Evolutionary conservation across 1,140 invertebrate species (phyloP).

Genomic region (Agrypnia vestita): DNA sequence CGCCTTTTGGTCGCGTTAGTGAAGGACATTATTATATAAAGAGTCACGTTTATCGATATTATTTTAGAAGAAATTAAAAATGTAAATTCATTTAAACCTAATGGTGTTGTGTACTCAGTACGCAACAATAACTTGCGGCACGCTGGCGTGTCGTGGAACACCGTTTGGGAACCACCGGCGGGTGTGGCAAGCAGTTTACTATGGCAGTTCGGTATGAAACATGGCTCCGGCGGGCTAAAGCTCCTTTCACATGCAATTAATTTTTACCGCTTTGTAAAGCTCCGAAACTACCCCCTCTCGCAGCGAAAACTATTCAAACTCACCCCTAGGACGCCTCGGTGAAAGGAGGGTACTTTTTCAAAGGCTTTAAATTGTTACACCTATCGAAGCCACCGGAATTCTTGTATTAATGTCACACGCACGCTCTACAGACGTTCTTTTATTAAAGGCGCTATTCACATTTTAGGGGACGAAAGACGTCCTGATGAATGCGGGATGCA

Average conservation of each 20-base stretch:
- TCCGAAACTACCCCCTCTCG: slow-evolving; percentile 15
- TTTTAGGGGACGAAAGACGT: background rate
- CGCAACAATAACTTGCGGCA: no score
- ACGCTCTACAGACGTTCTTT: slow-evolving; percentile 3
- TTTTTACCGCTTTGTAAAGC: slow-evolving; percentile 46
- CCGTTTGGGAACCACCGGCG: no score
- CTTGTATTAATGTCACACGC: slow-evolving; percentile 16
- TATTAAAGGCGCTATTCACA: background rate
- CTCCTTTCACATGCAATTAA: slow-evolving; percentile 43
- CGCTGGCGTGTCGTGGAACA: no score
- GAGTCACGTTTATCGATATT: no score
- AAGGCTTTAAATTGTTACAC: slow-evolving; percentile 9
- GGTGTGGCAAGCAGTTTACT: background rate
- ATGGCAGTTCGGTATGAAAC: no score
- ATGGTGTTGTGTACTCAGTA: no score
- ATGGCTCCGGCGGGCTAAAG: slow-evolving; percentile 10
- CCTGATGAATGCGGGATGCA: background rate
- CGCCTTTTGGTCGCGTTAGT: no score
- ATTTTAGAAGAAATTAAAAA: no score
- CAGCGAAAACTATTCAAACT: slow-evolving; percentile 16
- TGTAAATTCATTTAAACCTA: no score
- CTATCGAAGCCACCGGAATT: background rate
- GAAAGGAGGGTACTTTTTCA: slow-evolving; percentile 11
- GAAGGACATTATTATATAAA: no score
- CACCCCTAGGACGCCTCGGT: background rate